These are phyloP conservation scores for Goniozus legneri DNA, from an alignment of 1,140 invertebrate genomes.

Conservation along the genomic window DNA sequence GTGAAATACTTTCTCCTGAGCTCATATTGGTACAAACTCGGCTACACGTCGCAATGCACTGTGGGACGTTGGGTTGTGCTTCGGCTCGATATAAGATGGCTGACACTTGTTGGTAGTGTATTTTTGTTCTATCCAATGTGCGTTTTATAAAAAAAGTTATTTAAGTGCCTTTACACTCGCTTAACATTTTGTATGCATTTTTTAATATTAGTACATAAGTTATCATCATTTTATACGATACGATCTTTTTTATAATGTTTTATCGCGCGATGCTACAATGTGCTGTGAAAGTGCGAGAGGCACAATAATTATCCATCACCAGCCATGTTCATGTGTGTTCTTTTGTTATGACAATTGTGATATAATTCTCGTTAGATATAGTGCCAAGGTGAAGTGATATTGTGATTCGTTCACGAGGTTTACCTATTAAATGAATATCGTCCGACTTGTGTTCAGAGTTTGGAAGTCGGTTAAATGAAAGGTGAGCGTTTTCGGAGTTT, in stretches of 20 bases:
- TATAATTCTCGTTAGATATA: slow-evolving; percentile 26
- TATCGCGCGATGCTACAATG: slow-evolving; percentile 26
- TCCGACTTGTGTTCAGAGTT: not conserved
- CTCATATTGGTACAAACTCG: not conserved
- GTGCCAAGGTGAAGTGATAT: slow-evolving; percentile 14
- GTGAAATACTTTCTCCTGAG: not conserved
- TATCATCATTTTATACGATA: slow-evolving; percentile 12
- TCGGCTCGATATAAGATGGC: slow-evolving; percentile 45
- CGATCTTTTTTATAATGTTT: slow-evolving; percentile 22
- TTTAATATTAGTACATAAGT: slow-evolving; percentile 7
- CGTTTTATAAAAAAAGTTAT: slow-evolving; percentile 26
- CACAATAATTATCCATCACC: slow-evolving; percentile 30
- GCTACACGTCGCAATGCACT: slow-evolving; percentile 23
- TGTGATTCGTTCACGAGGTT: not conserved
- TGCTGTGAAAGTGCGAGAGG: slow-evolving; percentile 34
- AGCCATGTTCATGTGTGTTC: slow-evolving; percentile 33
- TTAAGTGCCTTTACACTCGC: slow-evolving; percentile 21
- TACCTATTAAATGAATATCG: not conserved
- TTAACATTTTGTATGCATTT: not conserved
- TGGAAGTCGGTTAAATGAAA: slow-evolving; percentile 36
- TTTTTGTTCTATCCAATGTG: slow-evolving; percentile 37
- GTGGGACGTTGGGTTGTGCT: slow-evolving; percentile 30
- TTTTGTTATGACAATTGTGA: slow-evolving; percentile 40
- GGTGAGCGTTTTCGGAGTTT: slow-evolving; percentile 22
- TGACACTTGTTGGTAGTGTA: slow-evolving; percentile 51